Evolutionary conservation across 2,113 vertebrate species (phyloP).

Genomic region (Phalacrocorax pelagicus): DNA sequence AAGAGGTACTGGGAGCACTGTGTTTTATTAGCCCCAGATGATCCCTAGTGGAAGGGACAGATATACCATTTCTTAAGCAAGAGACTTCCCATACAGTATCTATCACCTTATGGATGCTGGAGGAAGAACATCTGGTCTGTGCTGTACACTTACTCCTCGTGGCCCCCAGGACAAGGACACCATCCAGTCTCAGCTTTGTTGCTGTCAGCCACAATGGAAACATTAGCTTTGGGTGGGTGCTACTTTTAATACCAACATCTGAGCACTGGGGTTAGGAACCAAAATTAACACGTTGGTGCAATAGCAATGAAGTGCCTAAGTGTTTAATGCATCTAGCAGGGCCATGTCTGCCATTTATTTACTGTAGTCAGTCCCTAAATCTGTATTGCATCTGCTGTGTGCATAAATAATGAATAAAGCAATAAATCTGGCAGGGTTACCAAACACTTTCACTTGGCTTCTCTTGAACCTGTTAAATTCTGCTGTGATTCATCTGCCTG

Average conservation of each 20-base stretch:
- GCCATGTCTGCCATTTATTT: background rate
- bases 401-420: conserved; percentile 18
- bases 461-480: background rate
- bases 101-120: rapidly evolving
- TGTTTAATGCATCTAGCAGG: background rate
- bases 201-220: background rate
- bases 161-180: background rate
- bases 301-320: background rate
- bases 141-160: background rate
- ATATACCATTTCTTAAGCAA: rapidly evolving
- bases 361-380: conserved; percentile 2
- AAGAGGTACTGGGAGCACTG: background rate
- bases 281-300: background rate
- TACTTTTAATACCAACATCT: background rate
- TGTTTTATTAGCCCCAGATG: background rate
- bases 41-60: background rate
- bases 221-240: background rate
- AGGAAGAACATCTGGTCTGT: background rate
- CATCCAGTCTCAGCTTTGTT: background rate
- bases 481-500: background rate
- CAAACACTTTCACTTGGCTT: background rate
- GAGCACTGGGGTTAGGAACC: background rate
- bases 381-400: background rate
- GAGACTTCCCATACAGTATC: rapidly evolving
- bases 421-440: background rate